Conservation (phyloP, 2,888 invertebrate genomes). For the Nomada ferruginata region DNA sequence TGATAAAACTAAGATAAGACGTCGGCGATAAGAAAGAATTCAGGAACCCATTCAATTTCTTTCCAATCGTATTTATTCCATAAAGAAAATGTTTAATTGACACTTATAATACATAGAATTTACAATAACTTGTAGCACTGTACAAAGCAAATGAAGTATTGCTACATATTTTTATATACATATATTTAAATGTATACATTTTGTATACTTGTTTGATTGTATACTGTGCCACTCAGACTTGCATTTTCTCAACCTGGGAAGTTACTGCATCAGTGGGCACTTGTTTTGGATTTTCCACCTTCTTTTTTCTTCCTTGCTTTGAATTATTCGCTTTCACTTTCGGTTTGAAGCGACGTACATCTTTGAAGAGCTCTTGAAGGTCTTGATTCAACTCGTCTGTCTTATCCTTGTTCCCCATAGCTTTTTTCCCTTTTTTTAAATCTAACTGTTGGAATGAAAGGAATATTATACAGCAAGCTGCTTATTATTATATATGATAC, state of each 20-base stretch:
- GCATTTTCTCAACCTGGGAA: slow-evolving; percentile 61
- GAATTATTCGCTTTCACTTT: slow-evolving; percentile 54
- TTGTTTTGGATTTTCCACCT: slow-evolving; percentile 14
- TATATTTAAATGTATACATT: neutral
- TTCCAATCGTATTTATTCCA: slow-evolving; percentile 34
- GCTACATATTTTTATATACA: slow-evolving; percentile 1
- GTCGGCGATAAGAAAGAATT: slow-evolving; percentile 34
- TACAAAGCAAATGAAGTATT: slow-evolving; percentile 16
- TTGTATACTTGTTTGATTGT: no score
- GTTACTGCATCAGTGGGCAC: slow-evolving; percentile 43
- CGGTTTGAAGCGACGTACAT: slow-evolving; percentile 70
- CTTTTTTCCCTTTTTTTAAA: slow-evolving; percentile 75
- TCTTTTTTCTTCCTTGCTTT: slow-evolving; percentile 47
- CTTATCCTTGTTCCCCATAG: slow-evolving; percentile 76
- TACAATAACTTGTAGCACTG: slow-evolving; percentile 22
- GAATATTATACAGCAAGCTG: slow-evolving; percentile 30
- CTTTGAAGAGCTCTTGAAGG: slow-evolving; percentile 77
- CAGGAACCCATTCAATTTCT: neutral
- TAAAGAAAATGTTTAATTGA: slow-evolving; percentile 9
- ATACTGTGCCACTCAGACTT: slow-evolving; percentile 50
- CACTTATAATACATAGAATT: slow-evolving; percentile 19
- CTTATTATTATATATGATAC: neutral
- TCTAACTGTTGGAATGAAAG: slow-evolving; percentile 77
- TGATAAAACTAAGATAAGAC: slow-evolving; percentile 23
- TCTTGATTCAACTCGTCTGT: slow-evolving; percentile 78